These are phyloP conservation scores for Penaeus indicus DNA, from an alignment of 1,140 invertebrate species.

Conservation along the genomic window DNA sequence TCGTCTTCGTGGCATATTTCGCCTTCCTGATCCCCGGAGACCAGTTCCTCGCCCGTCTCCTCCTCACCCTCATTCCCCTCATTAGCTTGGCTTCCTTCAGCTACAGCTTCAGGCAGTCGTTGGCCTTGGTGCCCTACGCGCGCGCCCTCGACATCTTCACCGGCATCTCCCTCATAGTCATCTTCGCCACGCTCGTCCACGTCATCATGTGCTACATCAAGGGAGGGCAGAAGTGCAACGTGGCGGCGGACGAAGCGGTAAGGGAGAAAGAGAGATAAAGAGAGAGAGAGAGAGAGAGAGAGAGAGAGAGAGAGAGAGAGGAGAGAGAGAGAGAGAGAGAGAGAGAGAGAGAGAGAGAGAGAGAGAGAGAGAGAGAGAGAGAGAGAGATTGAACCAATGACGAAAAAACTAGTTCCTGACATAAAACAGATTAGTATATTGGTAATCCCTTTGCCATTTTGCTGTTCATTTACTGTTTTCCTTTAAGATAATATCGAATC, in stretches of 20 bases:
- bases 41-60: slow-evolving; percentile 49
- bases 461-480: too few species aligned
- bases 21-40: slow-evolving; percentile 50
- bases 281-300: neutral
- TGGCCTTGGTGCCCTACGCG: slow-evolving; percentile 59
- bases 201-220: slow-evolving; percentile 48
- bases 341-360: too few species aligned
- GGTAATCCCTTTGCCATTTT: too few species aligned
- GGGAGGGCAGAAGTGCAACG: slow-evolving; percentile 25
- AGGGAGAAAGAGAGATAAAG: neutral
- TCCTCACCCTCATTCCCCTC: slow-evolving; percentile 59
- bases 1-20: slow-evolving; percentile 56
- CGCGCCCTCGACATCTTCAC: slow-evolving; percentile 61
- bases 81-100: slow-evolving; percentile 50
- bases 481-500: too few species aligned
- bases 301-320: too few species aligned
- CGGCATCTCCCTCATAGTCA: slow-evolving; percentile 52
- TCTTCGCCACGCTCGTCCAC: slow-evolving; percentile 55
- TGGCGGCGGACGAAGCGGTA: neutral
- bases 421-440: neutral
- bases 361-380: too few species aligned
- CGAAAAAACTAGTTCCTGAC: neutral
- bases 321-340: too few species aligned
- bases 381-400: too few species aligned
- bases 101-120: slow-evolving; percentile 29